Percentiles rank a stretch among this genome's conserved stretches.
Conservation (phyloP, 2,113 vertebrate genomes). For the Candoia aspera region DNA sequence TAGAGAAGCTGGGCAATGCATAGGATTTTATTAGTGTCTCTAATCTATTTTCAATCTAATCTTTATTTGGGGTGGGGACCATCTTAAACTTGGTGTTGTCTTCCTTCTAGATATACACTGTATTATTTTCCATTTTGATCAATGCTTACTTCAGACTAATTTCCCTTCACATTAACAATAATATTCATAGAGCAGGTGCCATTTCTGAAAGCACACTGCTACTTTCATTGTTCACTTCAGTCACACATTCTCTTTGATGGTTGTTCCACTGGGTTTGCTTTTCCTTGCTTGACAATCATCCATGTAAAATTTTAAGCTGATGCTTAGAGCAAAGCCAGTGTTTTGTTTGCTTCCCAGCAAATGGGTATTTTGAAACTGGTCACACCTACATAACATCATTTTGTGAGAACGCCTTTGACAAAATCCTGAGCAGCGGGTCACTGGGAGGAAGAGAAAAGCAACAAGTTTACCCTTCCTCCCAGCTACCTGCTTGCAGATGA, state of each 20-base stretch:
- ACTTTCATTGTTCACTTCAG: slow-evolving; percentile 27
- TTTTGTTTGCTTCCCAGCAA: not conserved
- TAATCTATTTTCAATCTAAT: not conserved
- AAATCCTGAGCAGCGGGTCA: too few species aligned
- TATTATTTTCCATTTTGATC: not conserved
- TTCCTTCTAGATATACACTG: not conserved
- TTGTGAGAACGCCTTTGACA: too few species aligned
- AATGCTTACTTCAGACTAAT: not conserved
- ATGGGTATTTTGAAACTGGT: not conserved
- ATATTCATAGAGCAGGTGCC: not conserved
- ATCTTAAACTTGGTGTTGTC: not conserved
- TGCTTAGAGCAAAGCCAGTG: not conserved
- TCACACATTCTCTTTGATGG: not conserved
- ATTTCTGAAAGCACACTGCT: not conserved
- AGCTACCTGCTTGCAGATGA: too few species aligned
- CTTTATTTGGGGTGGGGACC: not conserved
- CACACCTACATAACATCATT: not conserved
- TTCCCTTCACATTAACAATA: not conserved
- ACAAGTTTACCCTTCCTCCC: too few species aligned
- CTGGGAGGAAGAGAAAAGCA: too few species aligned
- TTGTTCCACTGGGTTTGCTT: not conserved
- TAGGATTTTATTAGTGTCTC: not conserved
- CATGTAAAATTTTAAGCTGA: not conserved
- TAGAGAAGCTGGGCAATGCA: not conserved
- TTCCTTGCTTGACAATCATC: not conserved